These are phyloP conservation scores for Unio pictorum DNA, from an alignment of 2,888 invertebrate genomes.

Conservation along the genomic window DNA sequence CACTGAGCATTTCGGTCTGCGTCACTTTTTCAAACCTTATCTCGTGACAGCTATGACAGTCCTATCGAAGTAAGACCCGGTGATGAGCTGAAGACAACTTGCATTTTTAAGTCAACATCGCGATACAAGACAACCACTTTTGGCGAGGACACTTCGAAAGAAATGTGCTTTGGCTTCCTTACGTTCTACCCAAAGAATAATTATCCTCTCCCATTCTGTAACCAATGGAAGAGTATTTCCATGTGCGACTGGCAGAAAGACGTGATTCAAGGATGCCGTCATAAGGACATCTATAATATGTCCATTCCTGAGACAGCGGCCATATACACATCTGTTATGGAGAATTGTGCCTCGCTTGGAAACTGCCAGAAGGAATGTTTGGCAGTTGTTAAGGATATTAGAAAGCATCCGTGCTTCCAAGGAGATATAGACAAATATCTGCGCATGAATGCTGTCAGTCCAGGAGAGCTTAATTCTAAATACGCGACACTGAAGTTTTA, in stretches of 20 bases:
- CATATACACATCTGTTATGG: conserved; percentile 8
- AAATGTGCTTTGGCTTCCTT: conserved; percentile 58
- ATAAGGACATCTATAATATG: not conserved
- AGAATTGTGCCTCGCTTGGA: conserved; percentile 15
- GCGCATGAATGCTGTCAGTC: not conserved
- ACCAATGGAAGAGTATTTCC: not conserved
- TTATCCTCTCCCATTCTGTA: too few relatives aligned
- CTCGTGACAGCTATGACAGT: conserved; percentile 25
- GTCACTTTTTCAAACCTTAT: not conserved
- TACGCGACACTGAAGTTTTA: too few relatives aligned
- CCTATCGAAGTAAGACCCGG: conserved; percentile 39
- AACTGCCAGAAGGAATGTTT: conserved; percentile 28
- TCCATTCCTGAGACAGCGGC: conserved; percentile 8
- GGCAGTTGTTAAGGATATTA: conserved; percentile 13
- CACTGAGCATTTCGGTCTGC: not conserved
- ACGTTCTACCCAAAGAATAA: conserved; percentile 43
- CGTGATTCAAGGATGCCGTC: conserved; percentile 18
- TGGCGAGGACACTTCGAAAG: conserved; percentile 50
- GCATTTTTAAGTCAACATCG: conserved; percentile 34
- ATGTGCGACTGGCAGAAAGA: conserved; percentile 8
- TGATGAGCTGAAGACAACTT: conserved; percentile 36
- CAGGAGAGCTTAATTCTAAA: too few relatives aligned
- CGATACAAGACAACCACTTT: conserved; percentile 25
- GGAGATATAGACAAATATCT: conserved; percentile 16
- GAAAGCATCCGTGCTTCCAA: conserved; percentile 28